Base-by-base conservation (phyloP, 2,888 invertebrate genomes). In the Dicycla oo region DNA sequence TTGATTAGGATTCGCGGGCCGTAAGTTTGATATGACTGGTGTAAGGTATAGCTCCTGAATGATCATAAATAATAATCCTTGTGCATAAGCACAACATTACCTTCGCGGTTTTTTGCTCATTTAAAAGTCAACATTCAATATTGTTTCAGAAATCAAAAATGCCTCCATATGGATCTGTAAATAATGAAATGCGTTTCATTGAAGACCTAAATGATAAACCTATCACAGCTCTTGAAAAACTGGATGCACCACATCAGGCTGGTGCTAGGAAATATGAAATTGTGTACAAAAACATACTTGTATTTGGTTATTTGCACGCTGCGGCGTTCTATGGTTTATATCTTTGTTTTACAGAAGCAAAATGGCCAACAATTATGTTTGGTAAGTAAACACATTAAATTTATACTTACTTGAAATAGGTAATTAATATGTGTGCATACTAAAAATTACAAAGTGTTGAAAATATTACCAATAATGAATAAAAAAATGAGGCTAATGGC, bases 271-370 rank as follows among this genome's bases (percentile, higher is more conserved):
- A 84, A 60, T 87, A 82, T 54, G 61, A 86, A 65, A 70, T 87
- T 23, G 80, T 88, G 0, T 86, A 88, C 51, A 56, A 11, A 18
- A 88, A 88, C 54, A 49, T 89, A n/a, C 6, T 87, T 8, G 65
- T 78, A 0, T 81, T 86, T 56, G 56, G 51, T 2, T 86, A 81
- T 69, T 73, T 85, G 65, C 83, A 85, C 69, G 26, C 73, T 34
- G 79, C 86, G 34, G 87, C 87, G 18, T 78, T 87, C 74, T 89
- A 89, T 80, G 90, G 87, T 43, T 43, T 87, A 60, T 86, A 85
- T 67, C 70, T 87, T 30, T 82, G 83, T 60, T 83, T 83, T 26
- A 86, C 80, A 8, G 70, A 78, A 38, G 86, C 83, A 4, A 82
- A 86, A 79, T 87, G 82, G 86, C 47, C 43, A 1, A 81, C 86